Evolutionary conservation across 2,888 invertebrate species (phyloP), one percentile per base, ranked within the genome.

Genomic region (Coenonympha glycerion): DNA sequence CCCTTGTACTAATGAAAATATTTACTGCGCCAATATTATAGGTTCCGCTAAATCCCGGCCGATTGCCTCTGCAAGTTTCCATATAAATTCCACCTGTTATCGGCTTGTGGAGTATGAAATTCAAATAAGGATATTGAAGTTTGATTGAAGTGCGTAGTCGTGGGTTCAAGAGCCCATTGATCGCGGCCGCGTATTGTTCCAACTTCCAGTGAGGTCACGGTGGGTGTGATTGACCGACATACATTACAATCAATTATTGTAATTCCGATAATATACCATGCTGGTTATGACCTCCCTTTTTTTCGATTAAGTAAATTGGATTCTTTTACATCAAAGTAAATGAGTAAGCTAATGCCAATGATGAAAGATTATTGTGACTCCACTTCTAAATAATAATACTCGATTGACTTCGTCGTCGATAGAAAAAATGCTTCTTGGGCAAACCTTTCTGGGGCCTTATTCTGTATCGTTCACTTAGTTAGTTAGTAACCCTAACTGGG

Each of bases 181-280:
- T 30, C 21, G 42, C 21, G 30, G 42, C 42, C 42, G 18, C 13
- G 42, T 31, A 31, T 11, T 30, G 18, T 6, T 11, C n/a, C 11
- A 6, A 2, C 21, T 6, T 37, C 13, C 21, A 22, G 31, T 30
- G 30, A 41, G 40, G 18, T 30, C 19, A 30, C 13, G 15, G 21
- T 44, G 42, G 42, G 22, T 44, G 31, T 33, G 42, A 44, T 31
- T 31, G 42, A 44, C 42, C 42, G 42, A 44, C 31, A 44, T 44
- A 44, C 31, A 44, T 44, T 6, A 21, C 18, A 13, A 33, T 44
- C 9, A 44, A 31, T 21, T n/a, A n/a, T n/a, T 30, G 18, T 31
- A 19, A 41, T 30, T 11, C 30, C 8, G 40, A 41, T 41, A 28
- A 41, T 30, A 28, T n/a, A n/a, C n/a, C n/a, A n/a, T n/a, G 41